phyloP scores from a whole-genome alignment of 2,113 vertebrate species.

The Chunga burmeisteri region DNA sequence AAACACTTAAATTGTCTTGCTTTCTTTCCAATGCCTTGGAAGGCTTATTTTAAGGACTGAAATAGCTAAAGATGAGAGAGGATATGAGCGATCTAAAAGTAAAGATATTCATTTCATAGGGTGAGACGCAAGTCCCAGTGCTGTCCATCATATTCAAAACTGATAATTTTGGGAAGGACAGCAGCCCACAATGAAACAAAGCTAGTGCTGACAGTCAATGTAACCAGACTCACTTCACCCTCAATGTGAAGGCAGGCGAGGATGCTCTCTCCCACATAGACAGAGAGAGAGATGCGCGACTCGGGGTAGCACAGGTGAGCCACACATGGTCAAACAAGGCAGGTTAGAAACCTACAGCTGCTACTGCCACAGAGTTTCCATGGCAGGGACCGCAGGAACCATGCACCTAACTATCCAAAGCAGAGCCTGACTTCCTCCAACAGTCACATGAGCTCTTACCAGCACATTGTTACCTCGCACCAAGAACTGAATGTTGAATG shows the following conservation, averaged over 20 bases:
- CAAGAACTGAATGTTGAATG: constrained; percentile 95
- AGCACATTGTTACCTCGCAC: constrained; percentile 91
- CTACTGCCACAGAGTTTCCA: neutral
- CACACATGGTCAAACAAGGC: neutral
- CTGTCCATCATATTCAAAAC: neutral
- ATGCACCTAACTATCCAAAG: neutral
- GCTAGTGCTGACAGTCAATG: neutral
- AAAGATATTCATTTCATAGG: neutral
- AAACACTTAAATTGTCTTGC: neutral
- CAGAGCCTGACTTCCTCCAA: neutral
- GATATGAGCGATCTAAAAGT: neutral
- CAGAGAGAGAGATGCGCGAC: neutral
- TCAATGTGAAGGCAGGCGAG: neutral
- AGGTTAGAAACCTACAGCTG: neutral
- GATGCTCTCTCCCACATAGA: neutral
- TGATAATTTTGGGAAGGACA: neutral
- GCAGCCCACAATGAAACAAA: neutral
- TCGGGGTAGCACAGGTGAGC: neutral
- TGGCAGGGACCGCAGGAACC: neutral
- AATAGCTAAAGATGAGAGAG: neutral
- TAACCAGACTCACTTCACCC: neutral
- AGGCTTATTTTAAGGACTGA: neutral
- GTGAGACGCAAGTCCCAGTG: neutral
- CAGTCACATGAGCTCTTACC: constrained; percentile 75
- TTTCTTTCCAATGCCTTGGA: neutral